Percentiles rank a stretch among this genome's conserved stretches.
Evolutionary conservation across 2,797 vertebrate species (phyloP).

Genomic region (Lagorchestes hirsutus): DNA sequence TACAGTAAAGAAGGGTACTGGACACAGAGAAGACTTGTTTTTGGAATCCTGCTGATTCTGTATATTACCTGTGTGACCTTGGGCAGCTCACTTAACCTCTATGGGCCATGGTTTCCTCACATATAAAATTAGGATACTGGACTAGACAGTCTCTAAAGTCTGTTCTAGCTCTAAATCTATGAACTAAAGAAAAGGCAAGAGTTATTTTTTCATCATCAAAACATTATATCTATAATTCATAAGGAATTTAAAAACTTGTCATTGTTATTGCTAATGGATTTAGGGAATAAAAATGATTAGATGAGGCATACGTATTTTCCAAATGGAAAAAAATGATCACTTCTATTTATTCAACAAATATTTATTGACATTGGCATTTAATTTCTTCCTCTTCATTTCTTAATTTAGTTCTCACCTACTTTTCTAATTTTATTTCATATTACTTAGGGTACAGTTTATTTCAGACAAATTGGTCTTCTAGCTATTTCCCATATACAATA

Average conservation of each 20-base stretch:
- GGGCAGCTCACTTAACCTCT: not conserved
- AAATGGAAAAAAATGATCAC: constrained; percentile 57
- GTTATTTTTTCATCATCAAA: constrained; percentile 70
- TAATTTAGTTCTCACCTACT: not conserved
- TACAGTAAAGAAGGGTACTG: not conserved
- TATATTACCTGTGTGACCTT: not conserved
- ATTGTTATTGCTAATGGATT: constrained; percentile 11
- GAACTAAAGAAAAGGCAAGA: constrained; percentile 72
- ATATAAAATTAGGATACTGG: not conserved
- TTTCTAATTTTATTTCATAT: not conserved
- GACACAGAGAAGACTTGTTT: not conserved
- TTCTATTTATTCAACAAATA: constrained; percentile 52
- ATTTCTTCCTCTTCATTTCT: not conserved
- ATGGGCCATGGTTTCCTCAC: not conserved
- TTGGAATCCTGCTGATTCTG: not conserved
- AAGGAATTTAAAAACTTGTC: constrained; percentile 75
- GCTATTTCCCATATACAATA: not conserved
- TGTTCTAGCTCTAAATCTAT: not conserved
- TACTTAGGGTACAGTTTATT: not conserved
- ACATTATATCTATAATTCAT: constrained; percentile 55
- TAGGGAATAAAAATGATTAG: constrained; percentile 60
- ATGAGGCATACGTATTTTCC: constrained; percentile 59
- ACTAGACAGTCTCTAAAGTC: constrained; percentile 45
- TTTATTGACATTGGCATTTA: not conserved
- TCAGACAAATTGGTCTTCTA: not conserved